Evolutionary conservation across 1,140 invertebrate species (phyloP), one percentile per base, ranked within the genome.

Genomic region (Scaptomyza hsui): DNA sequence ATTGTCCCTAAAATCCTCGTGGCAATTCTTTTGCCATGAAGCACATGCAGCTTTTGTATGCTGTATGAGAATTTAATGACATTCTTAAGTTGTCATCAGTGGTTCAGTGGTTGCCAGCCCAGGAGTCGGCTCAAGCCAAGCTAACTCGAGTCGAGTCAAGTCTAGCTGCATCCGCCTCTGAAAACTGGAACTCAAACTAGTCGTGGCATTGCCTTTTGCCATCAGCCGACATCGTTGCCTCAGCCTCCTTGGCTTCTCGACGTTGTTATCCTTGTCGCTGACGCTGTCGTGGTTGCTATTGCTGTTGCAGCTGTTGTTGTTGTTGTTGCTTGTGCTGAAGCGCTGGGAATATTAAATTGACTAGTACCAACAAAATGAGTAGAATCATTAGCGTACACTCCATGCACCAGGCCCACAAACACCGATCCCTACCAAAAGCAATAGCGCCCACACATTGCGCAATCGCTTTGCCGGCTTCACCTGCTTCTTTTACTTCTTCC

Each of bases 1-100:
- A 86, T 88, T 86, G 82, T 86, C 82, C 82, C 82, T 86, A 86
- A 86, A 86, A 86, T 86, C 82, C 82, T 86, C 82, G 82, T 86
- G 82, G 82, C 82, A 86, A 86, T 88, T 86, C 82, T 86, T 86
- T 86, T 64, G 72, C 82, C 82, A 88, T 86, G 82, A 74, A 86
- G 82, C 82, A 86, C 82, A 82, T 86, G 82, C 82, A 86, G 82
- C 82, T 86, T 88, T 88, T 88, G 76, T 85, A 74, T 52, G 67
- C 78, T 86, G 82, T 86, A 86, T 86, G 82, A 86, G 82, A 86
- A 86, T 86, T 86, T 86, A 86, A 86, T 86, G 82, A 86, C 82
- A 86, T 86, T 86, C 82, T 86, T 86, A 86, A 86, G 82, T 86
- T 86, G 82, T 86, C 82, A 86, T 86, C 82, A 86, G 82, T 88